Evolutionary conservation across 1,140 invertebrate species (phyloP).

Genomic region (Eueides isabella): DNA sequence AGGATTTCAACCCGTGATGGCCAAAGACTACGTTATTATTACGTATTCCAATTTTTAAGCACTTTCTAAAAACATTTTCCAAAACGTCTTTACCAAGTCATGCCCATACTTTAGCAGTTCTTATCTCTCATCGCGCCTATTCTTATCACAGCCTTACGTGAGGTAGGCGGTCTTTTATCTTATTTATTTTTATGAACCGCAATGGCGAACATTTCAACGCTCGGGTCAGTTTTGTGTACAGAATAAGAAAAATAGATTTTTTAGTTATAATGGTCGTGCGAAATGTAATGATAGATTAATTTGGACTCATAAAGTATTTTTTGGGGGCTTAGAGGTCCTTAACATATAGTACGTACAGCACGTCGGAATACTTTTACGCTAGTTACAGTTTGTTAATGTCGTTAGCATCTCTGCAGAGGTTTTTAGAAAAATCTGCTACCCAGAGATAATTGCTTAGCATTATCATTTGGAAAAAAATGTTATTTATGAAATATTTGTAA

Average conservation of each 20-base stretch:
- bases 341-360: neutral
- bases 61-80: neutral
- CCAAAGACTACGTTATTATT: too few species aligned
- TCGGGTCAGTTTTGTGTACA: slow-evolving; percentile 27
- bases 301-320: neutral
- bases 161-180: slow-evolving; percentile 25
- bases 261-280: slow-evolving; percentile 5
- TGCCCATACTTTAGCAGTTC: neutral
- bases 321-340: neutral
- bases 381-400: too few species aligned
- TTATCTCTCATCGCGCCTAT: neutral
- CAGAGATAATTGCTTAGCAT: too few species aligned
- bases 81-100: neutral
- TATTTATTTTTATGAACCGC: slow-evolving; percentile 32
- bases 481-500: too few species aligned
- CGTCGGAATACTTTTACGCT: too few species aligned
- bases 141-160: slow-evolving; percentile 4
- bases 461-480: too few species aligned
- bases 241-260: neutral
- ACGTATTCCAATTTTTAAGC: too few species aligned
- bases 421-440: too few species aligned
- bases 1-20: too few species aligned
- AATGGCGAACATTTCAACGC: slow-evolving; percentile 21
- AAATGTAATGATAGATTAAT: neutral
- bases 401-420: too few species aligned